phyloP scores from a whole-genome alignment of 2,113 vertebrate species.

The Ginglymostoma cirratum region DNA sequence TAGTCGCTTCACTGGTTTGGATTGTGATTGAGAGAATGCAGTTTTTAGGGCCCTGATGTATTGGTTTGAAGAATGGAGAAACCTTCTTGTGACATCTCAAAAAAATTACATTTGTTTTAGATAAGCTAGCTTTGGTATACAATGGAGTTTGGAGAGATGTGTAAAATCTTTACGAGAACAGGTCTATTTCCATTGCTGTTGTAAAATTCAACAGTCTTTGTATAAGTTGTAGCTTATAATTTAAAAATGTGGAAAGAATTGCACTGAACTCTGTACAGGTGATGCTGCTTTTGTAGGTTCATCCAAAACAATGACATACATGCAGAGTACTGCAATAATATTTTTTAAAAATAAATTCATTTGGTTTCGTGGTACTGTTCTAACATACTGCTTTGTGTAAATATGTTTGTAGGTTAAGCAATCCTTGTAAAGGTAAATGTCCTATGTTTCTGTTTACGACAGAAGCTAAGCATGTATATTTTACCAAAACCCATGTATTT shows the following conservation, averaged over 20 bases:
- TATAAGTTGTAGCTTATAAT: constrained; percentile 65
- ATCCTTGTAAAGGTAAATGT: constrained; percentile 69
- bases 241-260: constrained; percentile 72
- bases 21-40: not conserved
- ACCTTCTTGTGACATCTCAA: constrained; percentile 25
- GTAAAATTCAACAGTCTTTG: constrained; percentile 26
- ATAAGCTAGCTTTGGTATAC: constrained; percentile 7
- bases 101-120: not conserved
- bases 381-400: constrained; percentile 81
- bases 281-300: constrained; percentile 85
- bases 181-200: not conserved
- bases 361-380: constrained; percentile 71
- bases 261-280: constrained; percentile 92
- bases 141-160: constrained; percentile 22
- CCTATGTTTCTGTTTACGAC: constrained; percentile 50
- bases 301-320: constrained; percentile 75
- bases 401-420: constrained; percentile 80
- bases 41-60: not conserved
- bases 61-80: not conserved
- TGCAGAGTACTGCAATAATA: constrained; percentile 96
- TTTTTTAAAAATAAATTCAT: constrained; percentile 70
- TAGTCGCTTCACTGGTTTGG: not conserved
- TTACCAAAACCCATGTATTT: constrained; percentile 65
- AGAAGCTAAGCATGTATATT: constrained; percentile 63
- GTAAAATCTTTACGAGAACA: constrained; percentile 27